These are phyloP conservation scores for Cassiopea xamachana DNA, from an alignment of 30 jellyfish, hydroid and myxozoan genomes.

Conservation along the genomic window DNA sequence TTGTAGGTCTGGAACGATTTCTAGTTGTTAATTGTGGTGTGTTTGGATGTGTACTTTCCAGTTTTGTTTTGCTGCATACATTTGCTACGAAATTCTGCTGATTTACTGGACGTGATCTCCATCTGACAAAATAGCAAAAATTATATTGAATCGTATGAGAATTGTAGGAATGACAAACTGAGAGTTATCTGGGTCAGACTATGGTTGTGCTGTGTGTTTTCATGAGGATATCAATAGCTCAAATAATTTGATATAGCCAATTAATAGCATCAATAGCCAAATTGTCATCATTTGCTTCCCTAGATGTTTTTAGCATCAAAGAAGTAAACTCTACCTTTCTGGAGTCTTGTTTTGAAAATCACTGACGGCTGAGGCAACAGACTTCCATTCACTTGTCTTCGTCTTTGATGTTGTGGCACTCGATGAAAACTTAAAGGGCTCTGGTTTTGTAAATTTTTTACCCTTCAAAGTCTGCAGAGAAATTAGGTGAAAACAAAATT, in stretches of 20 bases:
- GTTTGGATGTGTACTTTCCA: conserved; percentile 80
- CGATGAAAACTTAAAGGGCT: conserved; percentile 83
- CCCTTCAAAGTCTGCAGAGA: conserved; percentile 66
- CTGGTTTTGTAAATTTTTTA: conserved; percentile 81
- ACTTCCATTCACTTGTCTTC: conserved; percentile 71
- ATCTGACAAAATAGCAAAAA: conserved; percentile 1
- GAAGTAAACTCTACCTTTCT: conserved; percentile 72
- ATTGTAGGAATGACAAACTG: no score
- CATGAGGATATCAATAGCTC: no score
- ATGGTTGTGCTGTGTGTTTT: no score
- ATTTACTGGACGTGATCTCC: conserved; percentile 75
- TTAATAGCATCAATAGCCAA: no score
- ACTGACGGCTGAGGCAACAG: conserved; percentile 86
- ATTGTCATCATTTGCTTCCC: no score
- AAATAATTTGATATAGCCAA: no score
- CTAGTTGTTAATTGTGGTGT: conserved; percentile 89
- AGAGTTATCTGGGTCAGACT: no score
- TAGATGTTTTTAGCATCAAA: no score
- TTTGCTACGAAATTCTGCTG: conserved; percentile 53
- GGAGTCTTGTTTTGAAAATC: conserved; percentile 93
- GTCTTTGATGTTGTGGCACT: conserved; percentile 31
- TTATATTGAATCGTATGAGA: no score
- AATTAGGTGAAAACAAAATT: background rate
- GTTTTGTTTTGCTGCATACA: conserved; percentile 38
- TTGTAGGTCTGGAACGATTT: conserved; percentile 65